A percentile compares a stretch with the other conserved stretches of the same genome.
phyloP scores from a whole-genome alignment of 2,888 invertebrate genomes.

The Colletes collaris region DNA sequence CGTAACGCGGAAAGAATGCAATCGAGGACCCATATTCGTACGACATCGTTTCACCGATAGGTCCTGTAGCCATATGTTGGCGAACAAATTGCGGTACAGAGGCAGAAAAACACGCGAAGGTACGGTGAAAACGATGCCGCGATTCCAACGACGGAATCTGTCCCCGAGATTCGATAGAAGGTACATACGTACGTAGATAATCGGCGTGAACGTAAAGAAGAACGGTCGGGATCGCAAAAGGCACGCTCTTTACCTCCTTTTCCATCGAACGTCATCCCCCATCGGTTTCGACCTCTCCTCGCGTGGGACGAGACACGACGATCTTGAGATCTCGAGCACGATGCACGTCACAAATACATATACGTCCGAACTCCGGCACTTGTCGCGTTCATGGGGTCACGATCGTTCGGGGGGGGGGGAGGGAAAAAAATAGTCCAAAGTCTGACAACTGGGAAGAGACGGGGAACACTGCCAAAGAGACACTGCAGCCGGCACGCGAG shows the following conservation, averaged over 20 bases:
- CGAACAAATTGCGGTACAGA: too few species aligned
- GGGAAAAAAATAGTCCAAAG: too few species aligned
- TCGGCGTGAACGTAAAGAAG: not conserved
- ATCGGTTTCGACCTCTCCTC: constrained; percentile 54
- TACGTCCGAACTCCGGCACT: not conserved
- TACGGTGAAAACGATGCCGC: too few species aligned
- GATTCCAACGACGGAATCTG: too few species aligned
- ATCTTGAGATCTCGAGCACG: constrained; percentile 14
- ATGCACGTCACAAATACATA: constrained; percentile 2
- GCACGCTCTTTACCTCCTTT: constrained; percentile 63
- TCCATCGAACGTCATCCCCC: constrained; percentile 77
- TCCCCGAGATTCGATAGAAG: not conserved
- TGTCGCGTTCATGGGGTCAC: too few species aligned
- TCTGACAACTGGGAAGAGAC: not conserved
- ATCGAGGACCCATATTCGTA: too few species aligned
- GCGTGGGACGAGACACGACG: not conserved
- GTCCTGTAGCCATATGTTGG: too few species aligned
- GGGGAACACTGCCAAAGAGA: not conserved
- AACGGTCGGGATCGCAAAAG: not conserved
- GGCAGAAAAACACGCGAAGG: too few species aligned
- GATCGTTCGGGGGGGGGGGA: too few species aligned
- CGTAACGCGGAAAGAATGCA: too few species aligned
- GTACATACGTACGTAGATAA: not conserved
- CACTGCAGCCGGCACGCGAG: constrained; percentile 1
- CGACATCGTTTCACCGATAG: too few species aligned